Evolutionary conservation across 2,888 invertebrate species (phyloP).

Genomic region (Cryptocephalus primarius): DNA sequence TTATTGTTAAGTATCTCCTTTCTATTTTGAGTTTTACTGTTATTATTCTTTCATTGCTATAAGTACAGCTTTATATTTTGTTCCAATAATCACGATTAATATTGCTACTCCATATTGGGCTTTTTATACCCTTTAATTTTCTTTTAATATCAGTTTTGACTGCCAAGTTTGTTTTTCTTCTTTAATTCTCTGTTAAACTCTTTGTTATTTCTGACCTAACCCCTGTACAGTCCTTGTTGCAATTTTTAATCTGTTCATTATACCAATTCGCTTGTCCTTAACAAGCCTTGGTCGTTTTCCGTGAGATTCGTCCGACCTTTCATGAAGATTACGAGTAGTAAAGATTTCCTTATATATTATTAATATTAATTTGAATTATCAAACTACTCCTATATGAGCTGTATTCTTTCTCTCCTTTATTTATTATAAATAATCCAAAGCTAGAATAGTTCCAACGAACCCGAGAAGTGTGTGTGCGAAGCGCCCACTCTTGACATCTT

Average conservation of each 20-base stretch:
- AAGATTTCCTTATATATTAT: neutral
- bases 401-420: too few species aligned
- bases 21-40: neutral
- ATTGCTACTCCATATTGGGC: neutral
- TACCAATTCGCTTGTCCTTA: neutral
- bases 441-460: too few species aligned
- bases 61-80: neutral
- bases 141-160: neutral
- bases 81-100: neutral
- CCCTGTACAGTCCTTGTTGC: neutral
- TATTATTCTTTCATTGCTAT: neutral
- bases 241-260: neutral
- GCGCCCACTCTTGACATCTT: too few species aligned
- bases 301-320: neutral
- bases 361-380: too few species aligned
- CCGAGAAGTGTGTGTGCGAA: too few species aligned
- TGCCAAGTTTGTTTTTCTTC: neutral
- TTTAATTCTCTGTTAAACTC: neutral
- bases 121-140: neutral
- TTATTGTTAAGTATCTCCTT: neutral
- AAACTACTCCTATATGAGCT: too few species aligned
- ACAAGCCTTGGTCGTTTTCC: conserved; percentile 1
- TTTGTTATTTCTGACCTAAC: neutral
- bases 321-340: neutral
- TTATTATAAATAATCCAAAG: too few species aligned